Evolutionary conservation across 2,797 vertebrate species (phyloP), one percentile per base, ranked within the genome.

Genomic region (Lates japonicus): DNA sequence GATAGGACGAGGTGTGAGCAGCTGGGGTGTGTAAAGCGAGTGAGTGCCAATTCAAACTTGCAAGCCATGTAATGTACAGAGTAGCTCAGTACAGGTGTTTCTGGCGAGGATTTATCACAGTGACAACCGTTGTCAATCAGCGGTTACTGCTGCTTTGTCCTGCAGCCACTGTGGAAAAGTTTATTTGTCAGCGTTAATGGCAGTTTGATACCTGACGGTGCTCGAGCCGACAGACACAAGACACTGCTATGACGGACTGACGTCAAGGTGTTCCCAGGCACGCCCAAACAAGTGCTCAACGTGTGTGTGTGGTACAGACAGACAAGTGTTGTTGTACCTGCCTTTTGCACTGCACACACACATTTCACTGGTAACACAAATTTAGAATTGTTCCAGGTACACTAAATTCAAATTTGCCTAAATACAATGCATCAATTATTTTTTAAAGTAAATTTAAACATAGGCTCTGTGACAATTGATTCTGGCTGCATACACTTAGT

Each of bases 231-330:
- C 7, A 12, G 13, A 22, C 5, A 2, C 60, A 39, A 41, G 16
- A 10, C 31, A 2, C 52, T 19, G 7, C 9, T 33, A 5, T 55
- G 33, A 13, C 49, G 5, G 22, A 10, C 7, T 64, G 13, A 25
- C 22, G 44, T 67, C 10, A 71, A 64, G 16, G 25, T 33, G 48
- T 68, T 55, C 20, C 12, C 17, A 69, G 39, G 11, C 82, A 85
- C 86, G 65, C 90, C 86, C 79, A 73, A 39, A 69, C 57, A 25
- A 12, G 9, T 16, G 5, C 4, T 58, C 17, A 48, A 3, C 4
- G 20, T 25, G 62, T 57, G 54, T 20, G 41, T 16, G 33, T 42
- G 31, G 2, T 6, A 8, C 52, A 69, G 13, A 60, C 22, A 55
- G 17, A 16, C 57, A 22, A 22, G 10, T 61, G 64, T 57, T 37